A percentile compares a stretch with the other conserved stretches of the same genome.
phyloP scores from a whole-genome alignment of 2,797 vertebrate species.

The Acestrorhynchus altus region DNA sequence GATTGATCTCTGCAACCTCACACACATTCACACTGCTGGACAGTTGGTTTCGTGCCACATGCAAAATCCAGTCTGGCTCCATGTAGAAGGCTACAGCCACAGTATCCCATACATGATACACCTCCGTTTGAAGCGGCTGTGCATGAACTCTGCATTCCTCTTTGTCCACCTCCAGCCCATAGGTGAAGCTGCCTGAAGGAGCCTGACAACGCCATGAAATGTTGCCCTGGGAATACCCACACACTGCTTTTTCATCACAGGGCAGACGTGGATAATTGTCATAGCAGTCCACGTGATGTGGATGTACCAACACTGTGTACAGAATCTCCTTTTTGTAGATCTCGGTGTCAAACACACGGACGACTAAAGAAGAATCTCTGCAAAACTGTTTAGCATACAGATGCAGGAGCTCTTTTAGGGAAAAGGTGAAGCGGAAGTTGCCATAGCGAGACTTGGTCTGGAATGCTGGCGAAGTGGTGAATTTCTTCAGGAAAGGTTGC shows the following conservation, averaged over 20 bases:
- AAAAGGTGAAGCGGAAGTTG: constrained; percentile 67
- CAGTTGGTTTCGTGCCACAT: not conserved
- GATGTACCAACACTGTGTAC: constrained; percentile 64
- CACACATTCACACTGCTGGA: constrained; percentile 7
- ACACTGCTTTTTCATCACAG: constrained; percentile 17
- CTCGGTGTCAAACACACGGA: constrained; percentile 59
- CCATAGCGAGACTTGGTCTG: constrained; percentile 60
- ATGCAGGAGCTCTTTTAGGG: constrained; percentile 59
- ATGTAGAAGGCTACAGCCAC: constrained; percentile 60
- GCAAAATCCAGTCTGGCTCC: constrained; percentile 17
- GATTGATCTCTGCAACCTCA: not conserved
- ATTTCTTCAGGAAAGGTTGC: constrained; percentile 51
- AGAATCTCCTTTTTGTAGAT: constrained; percentile 61
- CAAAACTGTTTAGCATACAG: constrained; percentile 64
- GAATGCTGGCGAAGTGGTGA: constrained; percentile 69
- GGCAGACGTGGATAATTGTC: constrained; percentile 40
- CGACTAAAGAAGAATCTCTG: constrained; percentile 16
- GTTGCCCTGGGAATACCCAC: constrained; percentile 39
- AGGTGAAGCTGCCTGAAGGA: constrained; percentile 57
- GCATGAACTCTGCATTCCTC: not conserved
- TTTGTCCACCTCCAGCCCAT: not conserved
- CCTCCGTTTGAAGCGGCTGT: fast-evolving
- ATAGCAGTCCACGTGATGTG: constrained; percentile 26
- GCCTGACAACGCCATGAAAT: constrained; percentile 67
- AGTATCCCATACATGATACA: constrained; percentile 63